Evolutionary conservation across 2,888 invertebrate genomes (phyloP).

Genomic region (Heterodera filipjevi): DNA sequence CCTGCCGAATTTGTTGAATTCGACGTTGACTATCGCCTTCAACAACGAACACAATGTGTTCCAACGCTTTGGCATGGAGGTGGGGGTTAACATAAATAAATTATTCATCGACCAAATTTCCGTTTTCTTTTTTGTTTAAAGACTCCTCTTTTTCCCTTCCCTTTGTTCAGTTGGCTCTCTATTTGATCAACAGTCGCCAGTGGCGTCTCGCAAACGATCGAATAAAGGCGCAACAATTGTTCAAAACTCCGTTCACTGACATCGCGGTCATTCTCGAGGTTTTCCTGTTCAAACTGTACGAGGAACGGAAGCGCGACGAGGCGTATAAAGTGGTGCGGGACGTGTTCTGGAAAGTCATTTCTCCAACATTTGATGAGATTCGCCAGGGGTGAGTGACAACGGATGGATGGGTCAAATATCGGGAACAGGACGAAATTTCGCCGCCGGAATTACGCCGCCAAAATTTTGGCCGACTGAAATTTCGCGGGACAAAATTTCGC

Average conservation of each 20-base stretch:
- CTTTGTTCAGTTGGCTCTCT: constrained; percentile 27
- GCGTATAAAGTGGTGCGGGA: constrained; percentile 28
- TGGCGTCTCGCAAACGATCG: constrained; percentile 27
- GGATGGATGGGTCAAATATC: background rate
- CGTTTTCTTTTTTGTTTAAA: constrained; percentile 20
- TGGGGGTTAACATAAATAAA: constrained; percentile 14
- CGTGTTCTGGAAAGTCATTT: constrained; percentile 33
- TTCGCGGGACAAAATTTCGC: too few species aligned
- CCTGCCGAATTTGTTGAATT: constrained; percentile 10
- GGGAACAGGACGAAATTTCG: too few species aligned
- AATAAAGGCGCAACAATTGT: constrained; percentile 25
- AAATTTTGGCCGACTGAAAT: too few species aligned
- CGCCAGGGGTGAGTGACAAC: background rate
- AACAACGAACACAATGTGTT: constrained; percentile 17
- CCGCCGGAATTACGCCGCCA: too few species aligned
- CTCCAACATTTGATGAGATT: constrained; percentile 31
- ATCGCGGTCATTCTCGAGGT: constrained; percentile 26
- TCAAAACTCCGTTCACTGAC: constrained; percentile 31
- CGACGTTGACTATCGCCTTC: background rate
- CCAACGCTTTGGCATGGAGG: constrained; percentile 22
- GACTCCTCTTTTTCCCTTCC: background rate
- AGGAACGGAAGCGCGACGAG: constrained; percentile 15
- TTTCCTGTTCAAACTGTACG: constrained; percentile 26
- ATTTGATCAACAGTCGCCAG: constrained; percentile 32
- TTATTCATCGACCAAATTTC: too few species aligned